These are phyloP conservation scores for Polyodon spathula DNA, from an alignment of 2,113 vertebrate species.

Conservation along the genomic window DNA sequence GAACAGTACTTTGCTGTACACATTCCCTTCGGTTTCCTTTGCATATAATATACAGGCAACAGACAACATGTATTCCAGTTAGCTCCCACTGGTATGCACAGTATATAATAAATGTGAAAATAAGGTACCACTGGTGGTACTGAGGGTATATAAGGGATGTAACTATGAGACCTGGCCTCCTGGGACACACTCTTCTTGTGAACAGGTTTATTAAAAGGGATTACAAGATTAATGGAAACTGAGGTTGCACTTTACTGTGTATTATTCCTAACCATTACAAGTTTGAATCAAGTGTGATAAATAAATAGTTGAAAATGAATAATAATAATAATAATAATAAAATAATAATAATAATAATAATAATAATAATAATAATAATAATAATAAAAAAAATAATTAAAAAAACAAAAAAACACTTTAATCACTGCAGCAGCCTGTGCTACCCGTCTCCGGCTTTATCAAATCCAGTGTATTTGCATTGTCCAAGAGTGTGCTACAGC, in stretches of 20 bases:
- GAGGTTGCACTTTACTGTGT: background rate
- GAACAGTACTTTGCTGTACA: too few relatives aligned
- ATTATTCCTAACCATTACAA: background rate
- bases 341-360: constrained; percentile 1
- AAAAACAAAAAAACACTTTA: background rate
- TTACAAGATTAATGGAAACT: constrained; percentile 2
- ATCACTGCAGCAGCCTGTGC: background rate
- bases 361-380: background rate
- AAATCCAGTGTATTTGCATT: too few relatives aligned
- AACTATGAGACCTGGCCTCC: background rate
- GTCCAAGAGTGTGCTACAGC: too few relatives aligned
- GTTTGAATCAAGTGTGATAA: background rate
- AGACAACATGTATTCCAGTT: too few relatives aligned
- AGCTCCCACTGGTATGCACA: too few relatives aligned
- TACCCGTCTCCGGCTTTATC: too few relatives aligned
- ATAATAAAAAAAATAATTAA: too few relatives aligned
- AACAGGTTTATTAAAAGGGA: constrained; percentile 3
- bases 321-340: background rate
- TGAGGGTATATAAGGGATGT: background rate
- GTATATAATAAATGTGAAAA: background rate
- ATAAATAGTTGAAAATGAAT: background rate
- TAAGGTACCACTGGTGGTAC: background rate
- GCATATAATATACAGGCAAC: too few relatives aligned
- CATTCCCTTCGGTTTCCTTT: too few relatives aligned
- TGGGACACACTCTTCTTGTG: background rate